Base-by-base conservation (phyloP, 2,797 vertebrate species). In the Premnoplex brunnescens region DNA sequence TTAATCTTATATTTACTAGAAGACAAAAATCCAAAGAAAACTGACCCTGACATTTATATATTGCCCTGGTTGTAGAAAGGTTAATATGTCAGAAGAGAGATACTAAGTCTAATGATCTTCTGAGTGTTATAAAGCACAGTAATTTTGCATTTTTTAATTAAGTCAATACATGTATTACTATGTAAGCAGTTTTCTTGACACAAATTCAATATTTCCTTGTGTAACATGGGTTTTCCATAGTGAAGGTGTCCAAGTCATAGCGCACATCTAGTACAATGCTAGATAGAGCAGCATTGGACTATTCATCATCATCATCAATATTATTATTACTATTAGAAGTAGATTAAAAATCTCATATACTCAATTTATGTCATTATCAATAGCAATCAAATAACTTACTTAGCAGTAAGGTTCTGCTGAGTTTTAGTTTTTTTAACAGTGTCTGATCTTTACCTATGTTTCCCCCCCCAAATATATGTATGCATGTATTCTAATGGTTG, bases 71-170 rank as follows among this genome's bases (percentile, higher is more conserved):
- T 88, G 63, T 58, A 94, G 81, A 75, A 73, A 76, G 69, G 52
- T 93, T 94, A 93, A 32, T 86, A 86, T 89, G 36, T 94, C 76
- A 93, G 46, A 93, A 93, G 52, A 68, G 54, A 94, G 67, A 89
- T 5, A 78, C 48, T 18, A 68, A 73, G 21, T 84, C 71, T 94
- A 94, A 81, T 52, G 77, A 95, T 89, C 64, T 76, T 82, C 77
- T 90, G 76, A 96, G 84, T 92, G 36, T 95, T 97, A 95, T 51
- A 97, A 97, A 97, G 69, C 67, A 96, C 39, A 46, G 67, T 63
- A 71, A 75, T 96, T 97, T 95, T 95, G 55, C 85, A 95, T 94
- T 96, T 97, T 96, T 91, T 94, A 12, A 96, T 97, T 88, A 97
- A 97, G 85, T 96, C 96, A 97, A 76, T 97, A 97, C 84, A 19